Evolutionary conservation across 1,140 invertebrate genomes (phyloP).

Genomic region (Cyclina sinensis): DNA sequence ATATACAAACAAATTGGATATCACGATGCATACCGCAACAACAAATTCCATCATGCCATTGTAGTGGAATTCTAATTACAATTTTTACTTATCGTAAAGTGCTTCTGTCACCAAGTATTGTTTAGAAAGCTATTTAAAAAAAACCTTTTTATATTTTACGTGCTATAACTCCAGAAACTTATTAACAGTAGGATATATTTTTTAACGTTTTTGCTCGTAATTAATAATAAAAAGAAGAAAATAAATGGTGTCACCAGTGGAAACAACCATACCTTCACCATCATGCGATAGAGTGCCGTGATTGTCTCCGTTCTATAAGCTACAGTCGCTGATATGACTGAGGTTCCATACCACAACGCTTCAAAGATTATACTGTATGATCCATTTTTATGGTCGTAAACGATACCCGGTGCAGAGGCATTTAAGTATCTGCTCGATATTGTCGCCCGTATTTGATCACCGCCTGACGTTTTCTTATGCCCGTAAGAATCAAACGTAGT

Average conservation of each 20-base stretch:
- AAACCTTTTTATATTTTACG: neutral
- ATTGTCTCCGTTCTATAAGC: constrained; percentile 16
- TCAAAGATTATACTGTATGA: neutral
- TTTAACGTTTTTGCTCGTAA: no score
- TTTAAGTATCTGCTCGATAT: neutral
- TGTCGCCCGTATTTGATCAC: neutral
- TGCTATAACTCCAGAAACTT: no score
- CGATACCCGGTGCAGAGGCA: neutral
- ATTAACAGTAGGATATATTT: no score
- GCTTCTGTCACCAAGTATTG: no score
- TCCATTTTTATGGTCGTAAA: constrained; percentile 15
- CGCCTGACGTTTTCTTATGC: neutral
- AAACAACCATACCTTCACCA: neutral
- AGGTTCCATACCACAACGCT: constrained; percentile 5
- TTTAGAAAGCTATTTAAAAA: neutral
- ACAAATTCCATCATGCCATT: no score
- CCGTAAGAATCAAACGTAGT: neutral
- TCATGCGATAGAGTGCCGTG: neutral
- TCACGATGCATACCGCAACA: no score
- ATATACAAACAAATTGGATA: no score
- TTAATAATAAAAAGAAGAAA: no score
- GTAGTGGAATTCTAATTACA: no score
- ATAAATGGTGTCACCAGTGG: no score
- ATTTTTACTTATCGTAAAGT: no score
- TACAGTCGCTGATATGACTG: neutral